Evolutionary conservation across 2,888 invertebrate species (phyloP).

Genomic region (Villa cingulata): DNA sequence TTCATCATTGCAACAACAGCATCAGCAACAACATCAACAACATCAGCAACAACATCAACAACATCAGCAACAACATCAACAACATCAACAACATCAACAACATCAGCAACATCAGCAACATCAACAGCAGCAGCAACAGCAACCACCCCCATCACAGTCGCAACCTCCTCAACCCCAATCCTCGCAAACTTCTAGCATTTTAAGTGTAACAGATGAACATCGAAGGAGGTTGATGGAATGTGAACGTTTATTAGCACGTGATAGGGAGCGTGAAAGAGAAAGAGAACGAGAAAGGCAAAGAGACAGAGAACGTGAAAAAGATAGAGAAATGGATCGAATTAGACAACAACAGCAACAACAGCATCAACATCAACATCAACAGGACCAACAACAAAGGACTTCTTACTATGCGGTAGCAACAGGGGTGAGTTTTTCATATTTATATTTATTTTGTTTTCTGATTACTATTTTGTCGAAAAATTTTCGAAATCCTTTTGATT

Average conservation of each 20-base stretch:
- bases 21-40: not conserved
- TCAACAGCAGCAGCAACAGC: not conserved
- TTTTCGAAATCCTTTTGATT: no score
- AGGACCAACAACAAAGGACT: conserved; percentile 28
- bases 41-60: not conserved
- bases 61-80: not conserved
- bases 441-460: not conserved
- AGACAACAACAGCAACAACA: conserved; percentile 11
- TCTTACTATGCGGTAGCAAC: conserved; percentile 12
- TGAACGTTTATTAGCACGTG: conserved; percentile 10
- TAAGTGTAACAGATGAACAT: conserved; percentile 11
- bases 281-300: conserved; percentile 2
- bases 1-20: not conserved
- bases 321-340: conserved; percentile 11
- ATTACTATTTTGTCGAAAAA: not conserved
- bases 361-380: conserved; percentile 18
- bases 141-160: not conserved
- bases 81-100: no score
- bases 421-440: conserved; percentile 10
- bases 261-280: conserved; percentile 1
- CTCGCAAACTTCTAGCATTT: conserved; percentile 8
- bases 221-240: conserved; percentile 12
- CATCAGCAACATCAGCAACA: not conserved
- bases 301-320: conserved; percentile 10
- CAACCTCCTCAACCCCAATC: conserved; percentile 4